phyloP scores from a whole-genome alignment of 2,888 invertebrate genomes.

The Heliconius cydno region DNA sequence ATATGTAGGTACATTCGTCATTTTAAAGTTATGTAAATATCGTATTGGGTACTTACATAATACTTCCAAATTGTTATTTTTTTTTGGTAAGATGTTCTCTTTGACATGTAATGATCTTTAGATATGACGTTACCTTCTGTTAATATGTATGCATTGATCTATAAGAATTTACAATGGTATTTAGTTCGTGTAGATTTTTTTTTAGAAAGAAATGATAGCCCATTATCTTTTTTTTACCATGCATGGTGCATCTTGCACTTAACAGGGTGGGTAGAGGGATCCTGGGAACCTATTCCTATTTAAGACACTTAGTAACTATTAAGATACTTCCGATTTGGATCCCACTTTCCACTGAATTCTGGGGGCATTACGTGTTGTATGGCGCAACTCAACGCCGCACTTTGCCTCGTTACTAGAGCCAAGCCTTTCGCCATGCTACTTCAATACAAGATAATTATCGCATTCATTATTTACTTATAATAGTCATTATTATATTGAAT shows the following conservation, averaged over 20 bases:
- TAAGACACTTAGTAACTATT: not conserved
- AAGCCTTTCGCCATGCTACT: too few relatives aligned
- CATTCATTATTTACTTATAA: not conserved
- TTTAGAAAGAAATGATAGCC: too few relatives aligned
- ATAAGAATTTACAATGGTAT: not conserved
- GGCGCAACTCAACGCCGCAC: too few relatives aligned
- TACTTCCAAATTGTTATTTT: not conserved
- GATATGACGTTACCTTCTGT: not conserved
- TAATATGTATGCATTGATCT: not conserved
- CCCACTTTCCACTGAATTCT: not conserved
- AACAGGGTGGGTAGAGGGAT: not conserved
- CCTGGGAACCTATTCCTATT: not conserved
- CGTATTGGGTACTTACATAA: not conserved
- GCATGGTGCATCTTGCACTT: too few relatives aligned
- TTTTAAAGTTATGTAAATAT: not conserved
- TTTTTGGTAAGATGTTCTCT: not conserved
- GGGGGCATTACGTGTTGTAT: not conserved
- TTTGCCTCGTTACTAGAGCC: too few relatives aligned
- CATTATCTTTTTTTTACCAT: not conserved
- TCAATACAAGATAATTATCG: not conserved
- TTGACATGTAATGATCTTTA: not conserved
- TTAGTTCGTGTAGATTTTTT: not conserved
- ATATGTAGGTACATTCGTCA: not conserved
- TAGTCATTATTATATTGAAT: not conserved
- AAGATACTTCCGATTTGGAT: not conserved